Base-by-base conservation (phyloP, 2,797 vertebrate genomes). In the Lophotriccus pileatus region DNA sequence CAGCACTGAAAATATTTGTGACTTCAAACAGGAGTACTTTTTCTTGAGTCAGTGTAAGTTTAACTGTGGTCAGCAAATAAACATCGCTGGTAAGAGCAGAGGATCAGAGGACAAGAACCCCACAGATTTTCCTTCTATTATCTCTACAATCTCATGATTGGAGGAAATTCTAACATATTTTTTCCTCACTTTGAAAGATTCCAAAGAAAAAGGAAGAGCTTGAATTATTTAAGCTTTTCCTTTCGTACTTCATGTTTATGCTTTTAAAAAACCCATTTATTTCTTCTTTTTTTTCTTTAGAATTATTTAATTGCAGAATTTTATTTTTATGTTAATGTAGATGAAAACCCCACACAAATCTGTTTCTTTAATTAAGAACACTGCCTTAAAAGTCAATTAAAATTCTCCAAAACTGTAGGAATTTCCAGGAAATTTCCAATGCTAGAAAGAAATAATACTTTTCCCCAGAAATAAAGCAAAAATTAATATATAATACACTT, bases 261-360 rank as follows among this genome's bases (percentile, higher is more conserved):
- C 1, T 60, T 64, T 56, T 44, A n/a, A 5, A 2, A 36, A 74
- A 3, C 20, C n/a, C n/a, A n/a, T n/a, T n/a, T n/a, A 1, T 11
- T 0, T 30, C 34, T 34, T 19, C n/a, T 2, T 18, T 3, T 8
- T 72, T 52, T 55, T 41, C 47, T 34, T 21, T 12, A 70, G 6
- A 62, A 58, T 49, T 27, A 43, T 30, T 16, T 43, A 43, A 66
- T 66, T 27, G 8, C 2, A 34, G 8, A 16, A 11, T 36, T 76
- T 87, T 69, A 28, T 90, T 91, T 80, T 47, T 1, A 12, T 36
- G 3, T 7, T 43, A 63, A 23, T 55, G 8, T 6, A 50, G 34
- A 11, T 13, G 6, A 46, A 75, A 58, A 9, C 0, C 0, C 1
- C 11, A 7, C 12, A 30, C 28, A 15, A 32, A 0, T 1, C 10